These are phyloP conservation scores for Callyntrura guangdongensis DNA, from an alignment of 2,888 invertebrate species.

Conservation along the genomic window DNA sequence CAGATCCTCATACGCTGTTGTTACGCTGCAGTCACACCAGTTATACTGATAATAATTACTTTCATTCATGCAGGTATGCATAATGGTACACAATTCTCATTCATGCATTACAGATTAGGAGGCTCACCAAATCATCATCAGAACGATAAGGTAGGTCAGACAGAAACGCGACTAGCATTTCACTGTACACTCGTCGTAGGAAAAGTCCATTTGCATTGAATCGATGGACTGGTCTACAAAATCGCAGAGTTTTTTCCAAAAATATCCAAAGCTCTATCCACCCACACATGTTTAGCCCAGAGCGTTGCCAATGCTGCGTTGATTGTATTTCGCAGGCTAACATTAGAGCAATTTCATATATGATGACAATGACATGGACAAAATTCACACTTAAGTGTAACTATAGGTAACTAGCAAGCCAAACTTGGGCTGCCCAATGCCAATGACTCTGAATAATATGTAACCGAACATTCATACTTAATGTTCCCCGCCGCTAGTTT, in stretches of 20 bases:
- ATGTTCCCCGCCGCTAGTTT: no score
- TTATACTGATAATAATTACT: slow-evolving; percentile 53
- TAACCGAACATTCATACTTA: no score
- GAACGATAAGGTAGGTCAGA: slow-evolving; percentile 67
- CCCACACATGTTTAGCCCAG: no score
- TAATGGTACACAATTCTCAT: not conserved
- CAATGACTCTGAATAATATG: no score
- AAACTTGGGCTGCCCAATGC: no score
- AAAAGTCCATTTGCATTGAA: slow-evolving; percentile 63
- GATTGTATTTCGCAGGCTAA: no score
- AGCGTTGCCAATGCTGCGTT: no score
- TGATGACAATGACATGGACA: no score
- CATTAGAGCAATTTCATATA: no score
- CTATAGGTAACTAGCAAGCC: no score
- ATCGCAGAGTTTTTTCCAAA: not conserved
- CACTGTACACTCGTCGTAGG: not conserved
- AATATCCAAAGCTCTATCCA: no score
- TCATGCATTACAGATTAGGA: slow-evolving; percentile 7
- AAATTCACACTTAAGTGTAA: no score
- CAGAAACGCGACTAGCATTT: slow-evolving; percentile 33
- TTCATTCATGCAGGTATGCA: not conserved
- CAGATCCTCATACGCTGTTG: slow-evolving; percentile 28
- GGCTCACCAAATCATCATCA: not conserved
- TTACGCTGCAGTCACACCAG: slow-evolving; percentile 25
- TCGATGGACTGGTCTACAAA: slow-evolving; percentile 47